Evolutionary conservation across 1,140 invertebrate genomes (phyloP), one percentile per base, ranked within the genome.

Genomic region (Drosophila varians): DNA sequence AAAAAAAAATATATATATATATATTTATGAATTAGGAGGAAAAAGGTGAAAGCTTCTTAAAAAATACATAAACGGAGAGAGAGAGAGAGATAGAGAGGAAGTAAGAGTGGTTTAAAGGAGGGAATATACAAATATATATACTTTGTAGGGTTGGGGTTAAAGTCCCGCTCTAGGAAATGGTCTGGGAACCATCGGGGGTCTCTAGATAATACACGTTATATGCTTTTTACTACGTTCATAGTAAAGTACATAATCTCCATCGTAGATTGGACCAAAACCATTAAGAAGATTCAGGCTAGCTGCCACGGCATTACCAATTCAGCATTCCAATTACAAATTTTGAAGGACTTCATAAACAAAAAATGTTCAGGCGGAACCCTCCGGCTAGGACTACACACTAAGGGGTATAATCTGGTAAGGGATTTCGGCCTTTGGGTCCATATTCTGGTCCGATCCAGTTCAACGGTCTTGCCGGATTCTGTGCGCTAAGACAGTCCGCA

Each of bases 221-320:
- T 78, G 80, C 82, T 75, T 88, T 87, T 88, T 87, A 87, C 83
- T 89, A 88, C 78, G 86, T 89, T 90, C 89, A 90, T 90, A 90
- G 89, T 90, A 90, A 90, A 90, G 89, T 90, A 90, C 89, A 90
- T 90, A 90, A 90, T 90, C 79, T 89, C 89, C 89, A 90, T 90
- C 65, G 89, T 84, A 90, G 86, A 90, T 89, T 90, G 89, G 89
- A 89, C 89, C 83, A 90, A 90, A 90, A 90, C 89, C 89, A 90
- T 90, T 90, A 90, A 90, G 82, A 77, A 84, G 89, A 90, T 90
- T 90, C 89, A 77, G 68, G 75, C 88, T 84, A 77, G 66, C 36
- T 90, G 88, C 83, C 73, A 68, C 73, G 79, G 82, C 77, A 79
- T 78, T 73, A 82, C 53, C 25, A 28, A 26, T 38, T 26, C 21